Conservation (phyloP, 1,140 invertebrate genomes). For the Ooceraea biroi region DNA sequence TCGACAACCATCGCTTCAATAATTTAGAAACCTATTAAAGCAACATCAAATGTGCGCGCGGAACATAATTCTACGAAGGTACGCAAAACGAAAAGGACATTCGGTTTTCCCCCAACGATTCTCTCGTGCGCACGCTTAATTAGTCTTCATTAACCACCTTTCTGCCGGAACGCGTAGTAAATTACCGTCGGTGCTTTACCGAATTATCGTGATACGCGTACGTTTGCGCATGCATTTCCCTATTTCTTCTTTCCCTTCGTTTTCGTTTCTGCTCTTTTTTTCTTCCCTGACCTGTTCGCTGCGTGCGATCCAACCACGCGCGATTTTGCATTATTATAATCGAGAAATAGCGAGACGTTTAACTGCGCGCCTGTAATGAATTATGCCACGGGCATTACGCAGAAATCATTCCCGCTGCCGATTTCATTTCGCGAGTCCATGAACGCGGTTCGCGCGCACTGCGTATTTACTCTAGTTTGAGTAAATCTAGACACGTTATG, state of each 20-base stretch:
- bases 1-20: constrained; percentile 41
- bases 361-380: constrained; percentile 27
- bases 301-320: too few relatives aligned
- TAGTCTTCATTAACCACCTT: constrained; percentile 44
- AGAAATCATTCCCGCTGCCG: constrained; percentile 38
- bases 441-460: background rate
- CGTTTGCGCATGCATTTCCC: background rate
- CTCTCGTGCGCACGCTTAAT: constrained; percentile 34
- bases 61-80: constrained; percentile 34
- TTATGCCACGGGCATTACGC: constrained; percentile 39
- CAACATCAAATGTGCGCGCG: background rate
- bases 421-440: constrained; percentile 39
- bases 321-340: constrained; percentile 43
- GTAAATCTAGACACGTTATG: constrained; percentile 58
- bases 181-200: constrained; percentile 30
- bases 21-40: constrained; percentile 51
- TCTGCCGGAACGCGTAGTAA: constrained; percentile 27
- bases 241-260: background rate
- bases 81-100: constrained; percentile 45
- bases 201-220: constrained; percentile 36
- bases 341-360: constrained; percentile 26
- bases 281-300: background rate
- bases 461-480: constrained; percentile 46
- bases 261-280: background rate
- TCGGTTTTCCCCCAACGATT: constrained; percentile 21